These are phyloP conservation scores for Grus americana DNA, from an alignment of 2,113 vertebrate genomes.

Conservation along the genomic window DNA sequence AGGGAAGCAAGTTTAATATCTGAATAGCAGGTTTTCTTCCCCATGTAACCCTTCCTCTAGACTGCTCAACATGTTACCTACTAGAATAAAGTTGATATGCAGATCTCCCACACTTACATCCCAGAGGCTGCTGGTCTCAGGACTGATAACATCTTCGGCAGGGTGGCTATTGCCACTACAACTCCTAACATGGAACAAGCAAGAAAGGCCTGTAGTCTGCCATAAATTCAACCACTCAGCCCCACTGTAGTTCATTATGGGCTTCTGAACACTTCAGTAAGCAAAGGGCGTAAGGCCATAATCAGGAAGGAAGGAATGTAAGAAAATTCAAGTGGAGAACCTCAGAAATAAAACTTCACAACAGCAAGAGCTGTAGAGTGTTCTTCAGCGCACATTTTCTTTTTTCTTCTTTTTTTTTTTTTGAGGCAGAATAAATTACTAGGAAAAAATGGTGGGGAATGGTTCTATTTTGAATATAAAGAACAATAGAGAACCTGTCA, in stretches of 20 bases:
- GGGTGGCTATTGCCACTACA: background rate
- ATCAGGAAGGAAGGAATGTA: background rate
- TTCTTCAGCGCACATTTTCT: background rate
- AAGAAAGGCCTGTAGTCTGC: background rate
- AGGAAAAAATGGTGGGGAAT: background rate
- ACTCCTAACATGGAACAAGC: background rate
- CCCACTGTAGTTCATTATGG: background rate
- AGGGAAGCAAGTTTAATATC: background rate
- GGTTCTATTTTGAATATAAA: slow-evolving; percentile 15
- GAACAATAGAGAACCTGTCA: background rate
- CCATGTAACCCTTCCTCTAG: background rate
- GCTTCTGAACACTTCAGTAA: background rate
- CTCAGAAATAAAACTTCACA: background rate
- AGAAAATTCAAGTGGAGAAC: background rate
- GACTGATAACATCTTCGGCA: background rate
- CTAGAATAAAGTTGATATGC: background rate
- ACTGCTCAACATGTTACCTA: background rate
- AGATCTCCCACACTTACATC: background rate
- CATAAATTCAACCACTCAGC: background rate
- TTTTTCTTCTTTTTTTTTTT: background rate
- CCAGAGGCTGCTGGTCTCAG: background rate
- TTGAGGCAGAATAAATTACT: background rate
- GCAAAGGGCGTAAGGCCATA: background rate
- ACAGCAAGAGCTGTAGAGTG: background rate
- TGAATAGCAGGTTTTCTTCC: background rate